Evolutionary conservation across 2,888 invertebrate genomes (phyloP).

Genomic region (Drosophila melanocephala): DNA sequence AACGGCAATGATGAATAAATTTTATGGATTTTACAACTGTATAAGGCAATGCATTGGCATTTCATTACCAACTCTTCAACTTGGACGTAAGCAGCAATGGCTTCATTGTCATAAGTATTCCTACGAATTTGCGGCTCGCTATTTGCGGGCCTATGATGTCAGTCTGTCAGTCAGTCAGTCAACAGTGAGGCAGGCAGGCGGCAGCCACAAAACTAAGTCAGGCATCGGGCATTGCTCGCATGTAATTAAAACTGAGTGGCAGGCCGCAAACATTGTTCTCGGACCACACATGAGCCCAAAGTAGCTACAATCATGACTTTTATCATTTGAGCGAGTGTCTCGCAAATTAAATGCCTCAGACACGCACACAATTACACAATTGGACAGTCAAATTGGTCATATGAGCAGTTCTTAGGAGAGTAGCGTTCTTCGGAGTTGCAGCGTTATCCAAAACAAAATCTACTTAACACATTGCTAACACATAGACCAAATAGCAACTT

Average conservation of each 20-base stretch:
- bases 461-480: conserved; percentile 69
- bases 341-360: conserved; percentile 41
- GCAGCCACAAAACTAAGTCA: conserved; percentile 17
- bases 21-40: conserved; percentile 72
- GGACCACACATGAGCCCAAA: conserved; percentile 63
- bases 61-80: conserved; percentile 73
- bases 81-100: conserved; percentile 47
- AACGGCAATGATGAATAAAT: conserved; percentile 65
- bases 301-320: conserved; percentile 34
- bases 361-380: conserved; percentile 55
- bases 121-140: conserved; percentile 41
- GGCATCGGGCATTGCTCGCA: conserved; percentile 32
- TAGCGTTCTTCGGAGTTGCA: not conserved
- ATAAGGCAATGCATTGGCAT: conserved; percentile 69
- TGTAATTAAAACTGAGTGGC: conserved; percentile 71
- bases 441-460: conserved; percentile 38
- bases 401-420: conserved; percentile 11
- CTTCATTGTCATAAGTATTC: conserved; percentile 64
- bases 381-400: conserved; percentile 25
- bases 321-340: not conserved
- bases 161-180: conserved; percentile 32
- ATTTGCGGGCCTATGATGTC: conserved; percentile 71
- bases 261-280: conserved; percentile 45
- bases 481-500: conserved; percentile 53
- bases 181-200: not conserved